Conservation (phyloP, 2,888 invertebrate genomes). For the Ceratothoa steindachneri region DNA sequence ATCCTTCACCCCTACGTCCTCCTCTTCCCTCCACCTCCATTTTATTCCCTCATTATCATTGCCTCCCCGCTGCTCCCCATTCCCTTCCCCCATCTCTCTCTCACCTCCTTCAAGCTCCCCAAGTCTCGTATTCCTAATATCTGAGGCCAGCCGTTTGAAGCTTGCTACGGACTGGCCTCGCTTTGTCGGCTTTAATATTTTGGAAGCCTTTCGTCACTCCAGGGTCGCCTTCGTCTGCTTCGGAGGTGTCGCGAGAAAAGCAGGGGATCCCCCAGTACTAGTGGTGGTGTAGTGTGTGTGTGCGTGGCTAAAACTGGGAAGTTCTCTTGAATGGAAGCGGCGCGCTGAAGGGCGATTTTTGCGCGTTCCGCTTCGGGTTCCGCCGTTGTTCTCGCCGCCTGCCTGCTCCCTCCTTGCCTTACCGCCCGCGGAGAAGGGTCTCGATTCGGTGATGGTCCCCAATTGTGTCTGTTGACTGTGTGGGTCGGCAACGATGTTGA, state of each 20-base stretch:
- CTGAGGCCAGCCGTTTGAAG: neutral
- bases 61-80: neutral
- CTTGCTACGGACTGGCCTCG: neutral
- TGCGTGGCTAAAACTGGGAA: too few relatives aligned
- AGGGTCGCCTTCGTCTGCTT: neutral
- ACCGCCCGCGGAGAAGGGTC: neutral
- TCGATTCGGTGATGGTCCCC: neutral
- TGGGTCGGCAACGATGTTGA: neutral
- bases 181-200: neutral
- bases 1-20: neutral
- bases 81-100: conserved; percentile 8
- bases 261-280: neutral
- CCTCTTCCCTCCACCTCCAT: neutral
- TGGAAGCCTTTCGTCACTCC: neutral
- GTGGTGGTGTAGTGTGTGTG: neutral
- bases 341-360: neutral
- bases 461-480: neutral
- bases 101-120: conserved; percentile 21
- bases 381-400: neutral
- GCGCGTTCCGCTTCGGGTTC: neutral
- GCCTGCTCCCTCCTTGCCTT: neutral
- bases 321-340: neutral
- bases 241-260: neutral
- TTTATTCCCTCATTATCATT: neutral
- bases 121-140: conserved; percentile 21